Base-by-base conservation (phyloP, 2,888 invertebrate genomes). In the Eledona agricola region DNA sequence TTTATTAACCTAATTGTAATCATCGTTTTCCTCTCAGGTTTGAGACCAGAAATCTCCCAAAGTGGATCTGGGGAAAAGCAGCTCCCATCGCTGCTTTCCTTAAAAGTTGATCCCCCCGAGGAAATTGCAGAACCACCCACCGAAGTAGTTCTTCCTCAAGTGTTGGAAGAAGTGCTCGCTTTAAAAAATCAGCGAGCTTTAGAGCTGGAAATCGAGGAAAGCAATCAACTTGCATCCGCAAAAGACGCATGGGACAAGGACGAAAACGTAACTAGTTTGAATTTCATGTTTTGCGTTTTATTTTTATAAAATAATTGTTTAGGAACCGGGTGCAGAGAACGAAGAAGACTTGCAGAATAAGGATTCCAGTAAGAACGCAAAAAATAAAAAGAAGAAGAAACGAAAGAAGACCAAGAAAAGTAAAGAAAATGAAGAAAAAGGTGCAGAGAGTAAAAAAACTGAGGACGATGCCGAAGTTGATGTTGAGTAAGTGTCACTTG, bases 121-220 rank as follows among this genome's bases (percentile, higher is more conserved):
- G 84, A 84, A 58, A 78, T 83, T 43, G 78, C 83, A 25, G 66
- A 28, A 58, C 73, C 76, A 35, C 80, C 79, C 61, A 77, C 77
- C 4, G 85, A 84, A 40, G 72, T 75, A 3, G 82, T 88, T 43
- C 77, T 96, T 22, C 94, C 95, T 0, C 90, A 90, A 66, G 95
- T 90, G 4, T 75, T 96, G 29, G 95, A 95, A 75, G 93, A 94
- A 74, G 93, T 92, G 4, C 78, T 95, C 1, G 94, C 93, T 4
- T 85, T 93, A 46, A 94, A 94, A 76, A 89, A 88, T 66, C 91
- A 91, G 65, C 80, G 94, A 56, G 93, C 90, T 2, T 88, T 90
- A 59, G 90, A 93, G 69, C 81, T 93, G 38, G 64, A 65, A 17
- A 37, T 26, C 10, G 32, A 51, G 6, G 25, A 35, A 9, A 23